Percentiles rank a stretch among this genome's conserved stretches.
Evolutionary conservation across 2,113 vertebrate genomes (phyloP).

Genomic region (Esox niger): DNA sequence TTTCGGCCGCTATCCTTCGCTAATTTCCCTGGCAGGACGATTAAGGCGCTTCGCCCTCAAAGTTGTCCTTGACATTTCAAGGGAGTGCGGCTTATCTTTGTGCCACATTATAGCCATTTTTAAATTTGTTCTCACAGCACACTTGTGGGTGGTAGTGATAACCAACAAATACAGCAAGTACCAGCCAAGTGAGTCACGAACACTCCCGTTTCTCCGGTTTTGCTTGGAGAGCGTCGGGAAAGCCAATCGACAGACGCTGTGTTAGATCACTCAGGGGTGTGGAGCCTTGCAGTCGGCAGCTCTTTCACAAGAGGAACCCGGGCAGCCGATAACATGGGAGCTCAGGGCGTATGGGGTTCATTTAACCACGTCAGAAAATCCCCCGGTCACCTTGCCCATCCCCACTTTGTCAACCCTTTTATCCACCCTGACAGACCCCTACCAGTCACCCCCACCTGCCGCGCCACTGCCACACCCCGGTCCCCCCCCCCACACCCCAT

Average conservation of each 20-base stretch:
- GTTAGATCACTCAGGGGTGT: conserved; percentile 25
- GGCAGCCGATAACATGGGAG: background rate
- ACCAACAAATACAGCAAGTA: background rate
- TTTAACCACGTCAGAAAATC: conserved; percentile 40
- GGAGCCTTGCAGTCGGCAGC: conserved; percentile 29
- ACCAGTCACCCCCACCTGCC: conserved; percentile 43
- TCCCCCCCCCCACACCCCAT: conserved; percentile 31
- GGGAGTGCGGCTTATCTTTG: conserved; percentile 45
- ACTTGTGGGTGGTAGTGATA: no score
- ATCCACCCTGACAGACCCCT: conserved; percentile 17
- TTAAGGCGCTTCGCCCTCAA: conserved; percentile 71
- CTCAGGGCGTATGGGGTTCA: background rate
- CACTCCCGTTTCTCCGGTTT: no score
- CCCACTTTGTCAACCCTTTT: conserved; percentile 44
- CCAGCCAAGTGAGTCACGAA: conserved; percentile 56
- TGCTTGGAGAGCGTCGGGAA: no score
- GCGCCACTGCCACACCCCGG: conserved; percentile 33
- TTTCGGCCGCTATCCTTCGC: conserved; percentile 53
- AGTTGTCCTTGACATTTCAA: conserved; percentile 55
- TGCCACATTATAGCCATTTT: conserved; percentile 26
- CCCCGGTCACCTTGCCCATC: conserved; percentile 48
- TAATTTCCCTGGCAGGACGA: conserved; percentile 39
- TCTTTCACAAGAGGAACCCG: conserved; percentile 60
- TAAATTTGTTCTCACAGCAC: no score
- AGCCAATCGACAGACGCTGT: background rate